Evolutionary conservation across 2,797 vertebrate species (phyloP).

Genomic region (Hypotaenidia okinawae): DNA sequence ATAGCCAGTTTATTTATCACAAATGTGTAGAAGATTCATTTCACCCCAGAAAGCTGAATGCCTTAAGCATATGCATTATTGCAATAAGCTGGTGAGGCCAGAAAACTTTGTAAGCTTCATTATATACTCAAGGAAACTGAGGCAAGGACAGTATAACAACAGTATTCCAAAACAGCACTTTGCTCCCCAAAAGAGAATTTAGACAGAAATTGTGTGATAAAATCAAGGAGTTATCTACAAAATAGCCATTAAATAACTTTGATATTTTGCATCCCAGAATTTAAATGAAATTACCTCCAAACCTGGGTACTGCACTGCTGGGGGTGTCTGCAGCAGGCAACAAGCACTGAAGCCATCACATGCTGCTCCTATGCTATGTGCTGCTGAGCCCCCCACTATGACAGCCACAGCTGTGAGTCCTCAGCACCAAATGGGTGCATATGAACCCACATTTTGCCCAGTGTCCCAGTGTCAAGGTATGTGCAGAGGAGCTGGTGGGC

Average conservation of each 20-base stretch:
- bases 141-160: neutral
- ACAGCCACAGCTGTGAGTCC: neutral
- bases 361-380: neutral
- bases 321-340: neutral
- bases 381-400: neutral
- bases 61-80: neutral
- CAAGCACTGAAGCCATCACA: accelerated
- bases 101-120: neutral
- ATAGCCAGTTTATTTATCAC: neutral
- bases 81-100: neutral
- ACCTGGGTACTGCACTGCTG: accelerated
- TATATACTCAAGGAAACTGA: neutral
- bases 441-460: neutral
- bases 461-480: accelerated
- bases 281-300: neutral
- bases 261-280: neutral
- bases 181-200: neutral
- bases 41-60: neutral
- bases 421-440: neutral
- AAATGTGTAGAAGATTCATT: neutral
- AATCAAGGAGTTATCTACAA: neutral
- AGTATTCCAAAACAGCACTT: neutral
- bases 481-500: neutral
- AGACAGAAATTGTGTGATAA: neutral
- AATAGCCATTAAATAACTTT: neutral